Conservation (phyloP, 2,797 vertebrate species). For the Chrysocyon brachyurus region DNA sequence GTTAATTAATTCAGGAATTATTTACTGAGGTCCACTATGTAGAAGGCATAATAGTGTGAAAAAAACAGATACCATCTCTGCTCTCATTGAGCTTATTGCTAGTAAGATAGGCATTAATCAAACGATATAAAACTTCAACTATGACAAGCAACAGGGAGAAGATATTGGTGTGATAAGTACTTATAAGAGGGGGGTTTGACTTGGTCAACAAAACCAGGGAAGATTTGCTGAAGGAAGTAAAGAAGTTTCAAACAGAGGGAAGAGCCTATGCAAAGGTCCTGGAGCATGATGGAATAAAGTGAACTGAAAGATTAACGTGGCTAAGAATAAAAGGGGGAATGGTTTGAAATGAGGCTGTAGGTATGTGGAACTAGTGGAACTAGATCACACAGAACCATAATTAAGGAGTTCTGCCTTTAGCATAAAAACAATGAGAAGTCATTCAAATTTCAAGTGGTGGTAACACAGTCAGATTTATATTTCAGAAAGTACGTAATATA, state of each 20-base stretch:
- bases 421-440: conserved; percentile 44
- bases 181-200: neutral
- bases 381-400: neutral
- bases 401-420: conserved; percentile 33
- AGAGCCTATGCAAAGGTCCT: neutral
- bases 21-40: neutral
- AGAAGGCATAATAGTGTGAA: neutral
- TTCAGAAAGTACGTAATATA: conserved; percentile 34
- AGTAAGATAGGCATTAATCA: neutral
- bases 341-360: neutral
- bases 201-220: neutral
- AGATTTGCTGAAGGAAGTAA: conserved; percentile 11
- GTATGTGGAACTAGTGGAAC: neutral
- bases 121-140: conserved; percentile 10
- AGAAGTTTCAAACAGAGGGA: neutral
- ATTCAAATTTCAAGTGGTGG: neutral
- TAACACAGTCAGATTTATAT: neutral
- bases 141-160: neutral
- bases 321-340: neutral
- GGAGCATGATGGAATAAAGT: neutral
- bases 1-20: conserved; percentile 37
- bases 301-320: neutral
- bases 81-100: conserved; percentile 14
- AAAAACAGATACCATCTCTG: conserved; percentile 7
- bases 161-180: neutral